Evolutionary conservation across 2,113 vertebrate genomes (phyloP), one percentile per base, ranked within the genome.

Genomic region (Rhinolophus sinicus): DNA sequence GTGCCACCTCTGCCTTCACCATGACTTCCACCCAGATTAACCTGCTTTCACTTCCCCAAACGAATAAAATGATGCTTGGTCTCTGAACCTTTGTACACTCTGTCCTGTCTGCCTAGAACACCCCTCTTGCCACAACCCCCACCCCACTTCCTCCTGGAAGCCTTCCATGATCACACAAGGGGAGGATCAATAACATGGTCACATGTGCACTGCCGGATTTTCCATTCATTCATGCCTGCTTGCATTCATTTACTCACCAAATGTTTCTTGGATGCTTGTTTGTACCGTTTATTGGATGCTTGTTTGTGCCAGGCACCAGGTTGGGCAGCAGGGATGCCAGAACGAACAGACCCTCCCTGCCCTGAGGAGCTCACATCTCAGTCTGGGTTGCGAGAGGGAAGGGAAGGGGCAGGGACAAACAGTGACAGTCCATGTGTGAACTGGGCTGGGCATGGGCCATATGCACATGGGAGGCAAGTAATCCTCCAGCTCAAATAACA

Each of bases 381-480:
- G 75, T 28, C 65, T 22, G n/a, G 13, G 6, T 0, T 4, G 14
- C 22, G 40, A 14, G 60, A 38, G 22, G 60, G 30, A 22, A 78
- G 44, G 65, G 24, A 62, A 30, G 33, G 19, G 3, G 24, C 6
- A 3, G 1, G 12, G 38, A 12, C 54, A 73, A 69, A 30, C 15
- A 16, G 9, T n/a, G 69, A 65, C 50, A 50, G 72, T 60, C 72
- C 30, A 18, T 1, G 0, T 18, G 10, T 14, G 80, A 67, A 16
- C 18, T 11, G 44, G 54, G 11, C 54, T 84, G 33, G 72, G 10
- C 64, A 35, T 28, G 56, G 22, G 44, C 76, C 26, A 4, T 8
- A 10, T 0, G 21, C 76, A 22, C 15, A 0, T 21, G 81, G 38
- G 35, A 87, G 5, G 10, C 33, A 16, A 2, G 1, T 0, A 0